A percentile compares a stretch with the other conserved stretches of the same genome.
These are phyloP conservation scores for Narcine bancroftii DNA, from an alignment of 2,113 vertebrate genomes.

Conservation along the genomic window DNA sequence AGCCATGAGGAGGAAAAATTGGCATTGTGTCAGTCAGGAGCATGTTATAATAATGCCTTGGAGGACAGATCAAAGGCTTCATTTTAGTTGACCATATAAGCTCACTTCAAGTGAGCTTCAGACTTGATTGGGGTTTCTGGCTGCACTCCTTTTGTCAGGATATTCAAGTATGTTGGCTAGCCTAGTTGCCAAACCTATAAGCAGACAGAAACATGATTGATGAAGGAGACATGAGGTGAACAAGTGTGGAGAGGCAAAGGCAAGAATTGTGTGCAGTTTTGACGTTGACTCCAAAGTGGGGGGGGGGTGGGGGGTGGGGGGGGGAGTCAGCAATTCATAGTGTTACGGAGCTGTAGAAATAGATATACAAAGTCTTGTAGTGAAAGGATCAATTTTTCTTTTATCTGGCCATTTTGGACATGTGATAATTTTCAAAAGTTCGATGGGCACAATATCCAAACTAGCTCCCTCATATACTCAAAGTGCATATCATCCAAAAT, in stretches of 20 bases:
- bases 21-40: neutral
- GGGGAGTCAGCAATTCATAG: too few relatives aligned
- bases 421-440: neutral
- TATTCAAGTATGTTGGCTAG: neutral
- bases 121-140: neutral
- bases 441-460: neutral
- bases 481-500: too few relatives aligned
- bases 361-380: neutral
- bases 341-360: neutral
- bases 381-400: neutral
- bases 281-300: too few relatives aligned
- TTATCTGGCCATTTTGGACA: neutral
- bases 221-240: neutral
- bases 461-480: too few relatives aligned
- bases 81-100: neutral
- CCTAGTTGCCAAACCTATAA: neutral
- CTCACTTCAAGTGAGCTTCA: neutral
- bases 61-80: neutral
- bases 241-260: neutral
- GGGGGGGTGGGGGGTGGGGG: too few relatives aligned
- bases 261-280: neutral
- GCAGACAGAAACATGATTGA: neutral
- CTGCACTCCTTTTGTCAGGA: neutral
- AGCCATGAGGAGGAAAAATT: neutral
- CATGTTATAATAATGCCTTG: neutral